phyloP scores from a whole-genome alignment of 2,797 vertebrate genomes.

The Moxostoma hubbsi region DNA sequence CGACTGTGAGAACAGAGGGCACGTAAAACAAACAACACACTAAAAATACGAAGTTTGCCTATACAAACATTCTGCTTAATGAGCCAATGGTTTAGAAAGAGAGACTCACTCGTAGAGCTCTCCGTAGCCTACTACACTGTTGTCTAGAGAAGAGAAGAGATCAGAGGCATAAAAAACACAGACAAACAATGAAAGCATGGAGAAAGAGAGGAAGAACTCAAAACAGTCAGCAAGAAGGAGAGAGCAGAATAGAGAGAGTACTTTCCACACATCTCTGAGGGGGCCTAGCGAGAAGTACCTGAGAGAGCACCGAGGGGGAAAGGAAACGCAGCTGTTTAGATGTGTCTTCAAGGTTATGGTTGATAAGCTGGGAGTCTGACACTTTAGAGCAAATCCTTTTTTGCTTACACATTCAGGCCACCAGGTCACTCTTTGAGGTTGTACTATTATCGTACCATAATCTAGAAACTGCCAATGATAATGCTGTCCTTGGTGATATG shows the following conservation, averaged over 20 bases:
- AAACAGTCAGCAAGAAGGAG: slow-evolving; percentile 53
- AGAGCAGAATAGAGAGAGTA: slow-evolving; percentile 55
- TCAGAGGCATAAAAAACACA: slow-evolving; percentile 76
- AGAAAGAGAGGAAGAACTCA: slow-evolving; percentile 79
- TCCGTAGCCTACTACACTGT: slow-evolving; percentile 68
- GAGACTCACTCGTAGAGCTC: slow-evolving; percentile 71
- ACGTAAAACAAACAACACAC: slow-evolving; percentile 76
- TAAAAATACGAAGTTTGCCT: slow-evolving; percentile 86
- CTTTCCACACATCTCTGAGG: slow-evolving; percentile 82
- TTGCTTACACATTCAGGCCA: slow-evolving; percentile 69
- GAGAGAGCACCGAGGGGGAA: slow-evolving; percentile 34
- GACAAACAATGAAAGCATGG: slow-evolving; percentile 65
- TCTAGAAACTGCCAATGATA: slow-evolving; percentile 60
- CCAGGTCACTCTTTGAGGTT: slow-evolving; percentile 67
- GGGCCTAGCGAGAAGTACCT: slow-evolving; percentile 68
- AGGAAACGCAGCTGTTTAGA: slow-evolving; percentile 26
- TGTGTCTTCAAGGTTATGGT: slow-evolving; percentile 54
- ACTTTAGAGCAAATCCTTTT: slow-evolving; percentile 45
- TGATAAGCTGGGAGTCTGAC: slow-evolving; percentile 53
- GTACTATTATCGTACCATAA: slow-evolving; percentile 71
- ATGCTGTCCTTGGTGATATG: slow-evolving; percentile 42
- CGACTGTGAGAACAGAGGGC: slow-evolving; percentile 74
- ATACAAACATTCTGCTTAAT: slow-evolving; percentile 85
- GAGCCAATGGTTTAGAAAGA: slow-evolving; percentile 83
- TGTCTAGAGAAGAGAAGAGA: slow-evolving; percentile 81